These are phyloP conservation scores for Entomyzon cyanotis DNA, from an alignment of 2,113 vertebrate species.

Conservation along the genomic window DNA sequence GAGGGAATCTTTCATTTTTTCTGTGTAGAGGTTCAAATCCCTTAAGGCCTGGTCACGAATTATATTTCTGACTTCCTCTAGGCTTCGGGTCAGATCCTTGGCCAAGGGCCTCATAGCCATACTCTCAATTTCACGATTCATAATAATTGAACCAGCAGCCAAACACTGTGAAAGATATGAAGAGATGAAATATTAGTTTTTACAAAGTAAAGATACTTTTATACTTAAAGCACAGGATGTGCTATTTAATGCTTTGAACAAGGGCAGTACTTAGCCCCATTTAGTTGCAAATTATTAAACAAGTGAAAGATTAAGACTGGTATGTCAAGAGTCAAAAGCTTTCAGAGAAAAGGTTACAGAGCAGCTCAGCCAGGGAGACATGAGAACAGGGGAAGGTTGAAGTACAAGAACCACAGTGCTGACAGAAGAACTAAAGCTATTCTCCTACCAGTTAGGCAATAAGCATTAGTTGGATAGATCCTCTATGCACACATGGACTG, in stretches of 20 bases:
- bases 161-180: constrained; percentile 81
- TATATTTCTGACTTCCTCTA: constrained; percentile 92
- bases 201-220: neutral
- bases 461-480: neutral
- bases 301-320: neutral
- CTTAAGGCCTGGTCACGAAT: constrained; percentile 94
- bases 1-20: constrained; percentile 91
- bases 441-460: neutral
- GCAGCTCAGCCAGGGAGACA: neutral
- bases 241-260: neutral
- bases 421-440: neutral
- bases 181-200: neutral
- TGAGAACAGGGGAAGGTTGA: neutral
- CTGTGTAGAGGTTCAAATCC: constrained; percentile 92
- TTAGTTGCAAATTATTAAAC: neutral
- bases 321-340: neutral
- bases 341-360: neutral
- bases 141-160: constrained; percentile 97
- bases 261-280: neutral
- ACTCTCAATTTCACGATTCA: constrained; percentile 99
- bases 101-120: constrained; percentile 96
- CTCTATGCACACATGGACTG: neutral
- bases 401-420: neutral
- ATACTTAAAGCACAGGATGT: neutral
- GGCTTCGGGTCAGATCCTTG: constrained; percentile 91